Base-by-base conservation (phyloP, 2,888 invertebrate species). In the Saturnia pavonia region DNA sequence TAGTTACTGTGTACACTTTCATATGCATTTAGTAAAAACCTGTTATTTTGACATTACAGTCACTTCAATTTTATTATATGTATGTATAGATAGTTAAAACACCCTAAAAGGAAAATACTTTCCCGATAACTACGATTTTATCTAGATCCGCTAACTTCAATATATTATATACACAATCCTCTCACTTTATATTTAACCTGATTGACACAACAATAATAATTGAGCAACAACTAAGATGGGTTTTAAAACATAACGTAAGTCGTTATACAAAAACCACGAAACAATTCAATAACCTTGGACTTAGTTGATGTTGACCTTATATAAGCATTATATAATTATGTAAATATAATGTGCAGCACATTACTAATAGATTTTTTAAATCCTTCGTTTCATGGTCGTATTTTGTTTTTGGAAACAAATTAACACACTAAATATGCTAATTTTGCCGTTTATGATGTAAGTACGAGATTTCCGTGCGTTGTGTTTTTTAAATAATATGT, bases 111-210 rank as follows among this genome's bases (percentile, higher is more conserved):
- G n/a, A n/a, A n/a, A n/a, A n/a, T n/a, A n/a, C n/a, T n/a, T n/a
- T n/a, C n/a, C n/a, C n/a, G n/a, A n/a, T n/a, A n/a, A n/a, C n/a
- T n/a, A n/a, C n/a, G n/a, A 34, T 34, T 34, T 34, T 34, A 34
- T 4, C 3, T 34, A 34, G 34, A 6, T 34, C 6, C 34, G 34
- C 34, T 34, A 34, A 19, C 19, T 19, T 19, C 16, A 4, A 19
- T 48, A 48, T 48, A 48, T 12, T 48, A 22, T 60, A 25, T 60
- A 25, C 19, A 60, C 27, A 60, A 60, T 60, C 25, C 57, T 25
- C 27, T 60, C 57, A 60, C 57, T 60, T 54, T 27, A 57, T 57
- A 27, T 60, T 60, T 60, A 60, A 60, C 27, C 27, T 60, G 27
- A 60, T 60, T 60, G 27, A 14, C 25, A 25, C 25, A 60, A 27